Conservation (phyloP, 2,888 invertebrate genomes). For the Boloria euphrosyne region DNA sequence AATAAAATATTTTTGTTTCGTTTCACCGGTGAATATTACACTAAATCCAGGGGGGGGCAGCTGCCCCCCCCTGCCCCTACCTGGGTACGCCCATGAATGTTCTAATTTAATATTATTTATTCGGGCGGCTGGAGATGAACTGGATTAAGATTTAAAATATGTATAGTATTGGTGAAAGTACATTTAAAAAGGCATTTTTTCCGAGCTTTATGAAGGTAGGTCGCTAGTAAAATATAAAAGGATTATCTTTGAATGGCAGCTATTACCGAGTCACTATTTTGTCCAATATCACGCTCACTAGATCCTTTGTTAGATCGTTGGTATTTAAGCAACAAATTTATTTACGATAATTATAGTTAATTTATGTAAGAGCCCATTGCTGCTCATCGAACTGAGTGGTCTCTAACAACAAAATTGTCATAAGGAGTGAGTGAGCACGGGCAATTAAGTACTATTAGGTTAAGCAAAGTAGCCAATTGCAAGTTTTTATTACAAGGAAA, state of each 20-base stretch:
- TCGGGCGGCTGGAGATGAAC: too few species aligned
- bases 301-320: conserved; percentile 35
- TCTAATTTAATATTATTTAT: too few species aligned
- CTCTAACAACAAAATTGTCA: conserved; percentile 36
- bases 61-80: too few species aligned
- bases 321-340: conserved; percentile 32
- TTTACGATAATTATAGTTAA: conserved; percentile 33
- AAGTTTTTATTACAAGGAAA: not conserved
- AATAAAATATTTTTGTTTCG: too few species aligned
- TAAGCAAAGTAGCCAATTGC: not conserved
- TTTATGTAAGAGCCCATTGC: conserved; percentile 32
- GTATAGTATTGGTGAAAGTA: too few species aligned
- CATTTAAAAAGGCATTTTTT: not conserved
- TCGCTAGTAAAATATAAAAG: conserved; percentile 26
- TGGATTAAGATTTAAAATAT: too few species aligned
- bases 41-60: too few species aligned
- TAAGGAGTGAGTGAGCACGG: conserved; percentile 34
- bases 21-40: too few species aligned
- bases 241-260: conserved; percentile 23
- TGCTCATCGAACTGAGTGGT: conserved; percentile 24
- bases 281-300: conserved; percentile 31
- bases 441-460: conserved; percentile 33
- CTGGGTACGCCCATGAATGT: too few species aligned
- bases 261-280: conserved; percentile 32
- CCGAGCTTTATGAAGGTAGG: not conserved